A percentile compares a stretch with the other conserved stretches of the same genome.
Evolutionary conservation across 2,113 vertebrate species (phyloP).

Genomic region (Pangasianodon hypophthalmus): DNA sequence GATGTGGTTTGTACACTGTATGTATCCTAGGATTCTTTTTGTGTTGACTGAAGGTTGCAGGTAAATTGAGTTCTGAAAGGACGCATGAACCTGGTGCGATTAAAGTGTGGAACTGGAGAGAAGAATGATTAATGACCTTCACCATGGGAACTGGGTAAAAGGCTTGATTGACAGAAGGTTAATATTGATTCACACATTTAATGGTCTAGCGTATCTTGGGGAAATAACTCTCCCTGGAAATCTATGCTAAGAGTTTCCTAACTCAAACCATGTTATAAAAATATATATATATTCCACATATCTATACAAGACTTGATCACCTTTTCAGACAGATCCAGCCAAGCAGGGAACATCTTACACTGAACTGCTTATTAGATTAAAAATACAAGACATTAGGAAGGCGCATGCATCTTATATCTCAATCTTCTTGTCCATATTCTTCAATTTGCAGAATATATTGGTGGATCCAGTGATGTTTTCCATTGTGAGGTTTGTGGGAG

Average conservation of each 20-base stretch:
- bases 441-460: background rate
- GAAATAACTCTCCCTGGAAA: background rate
- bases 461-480: background rate
- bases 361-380: background rate
- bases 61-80: background rate
- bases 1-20: background rate
- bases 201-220: background rate
- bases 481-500: slow-evolving; percentile 50
- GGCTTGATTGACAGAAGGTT: slow-evolving; percentile 6
- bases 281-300: background rate
- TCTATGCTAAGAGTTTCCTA: background rate
- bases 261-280: background rate
- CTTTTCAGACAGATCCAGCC: background rate
- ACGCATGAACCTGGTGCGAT: background rate
- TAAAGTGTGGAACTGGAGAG: background rate
- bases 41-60: background rate
- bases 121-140: slow-evolving; percentile 3
- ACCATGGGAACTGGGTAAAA: background rate
- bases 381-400: background rate
- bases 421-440: background rate
- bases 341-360: background rate
- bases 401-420: background rate
- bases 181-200: background rate
- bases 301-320: background rate
- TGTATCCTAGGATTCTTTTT: background rate